These are phyloP conservation scores for Enteromius thamalakanensis DNA, from an alignment of 2,797 vertebrate species.

Conservation along the genomic window DNA sequence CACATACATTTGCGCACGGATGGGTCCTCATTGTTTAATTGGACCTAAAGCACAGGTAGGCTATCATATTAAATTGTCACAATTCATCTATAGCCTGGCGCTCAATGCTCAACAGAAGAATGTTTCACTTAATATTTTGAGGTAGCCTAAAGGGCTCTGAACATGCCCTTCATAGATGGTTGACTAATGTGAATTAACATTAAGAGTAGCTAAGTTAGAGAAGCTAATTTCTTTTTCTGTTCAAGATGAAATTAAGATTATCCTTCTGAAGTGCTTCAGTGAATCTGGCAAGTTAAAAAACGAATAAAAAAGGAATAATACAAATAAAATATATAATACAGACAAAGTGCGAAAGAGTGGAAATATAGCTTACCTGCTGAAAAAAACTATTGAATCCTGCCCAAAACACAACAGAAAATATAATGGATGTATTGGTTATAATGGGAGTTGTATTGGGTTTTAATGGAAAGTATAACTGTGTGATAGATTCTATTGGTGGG, in stretches of 20 bases:
- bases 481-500: no score
- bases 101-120: background rate
- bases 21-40: slow-evolving; percentile 72
- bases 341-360: background rate
- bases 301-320: background rate
- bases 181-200: background rate
- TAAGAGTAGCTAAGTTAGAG: background rate
- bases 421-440: no score
- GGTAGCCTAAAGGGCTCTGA: slow-evolving; percentile 5
- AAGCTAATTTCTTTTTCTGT: background rate
- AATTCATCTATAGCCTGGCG: slow-evolving; percentile 10
- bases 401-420: no score
- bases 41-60: slow-evolving; percentile 66
- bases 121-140: slow-evolving; percentile 17
- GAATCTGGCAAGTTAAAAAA: background rate
- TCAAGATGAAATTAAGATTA: background rate
- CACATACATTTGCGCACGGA: slow-evolving; percentile 9
- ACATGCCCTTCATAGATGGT: background rate
- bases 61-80: slow-evolving; percentile 44
- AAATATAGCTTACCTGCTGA: background rate
- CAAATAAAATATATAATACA: background rate
- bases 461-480: no score
- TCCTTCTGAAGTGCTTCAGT: background rate
- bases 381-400: no score
- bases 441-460: no score